Conservation (phyloP, 2,888 invertebrate species). For the Cryptocephalus moraei region DNA sequence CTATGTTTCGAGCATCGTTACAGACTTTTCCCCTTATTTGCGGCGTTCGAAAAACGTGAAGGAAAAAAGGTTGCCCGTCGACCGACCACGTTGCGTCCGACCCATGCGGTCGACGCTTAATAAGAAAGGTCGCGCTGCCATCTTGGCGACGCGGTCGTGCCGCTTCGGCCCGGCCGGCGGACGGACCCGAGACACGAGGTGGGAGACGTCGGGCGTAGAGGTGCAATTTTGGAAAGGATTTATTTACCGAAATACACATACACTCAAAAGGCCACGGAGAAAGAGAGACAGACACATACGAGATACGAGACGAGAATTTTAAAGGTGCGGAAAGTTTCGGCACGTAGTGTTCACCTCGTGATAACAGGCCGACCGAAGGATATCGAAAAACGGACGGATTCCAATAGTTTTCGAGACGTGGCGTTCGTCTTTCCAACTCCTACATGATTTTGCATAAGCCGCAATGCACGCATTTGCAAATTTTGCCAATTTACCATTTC, state of each 20-base stretch:
- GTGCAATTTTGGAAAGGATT: constrained; percentile 12
- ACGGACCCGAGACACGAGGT: not conserved
- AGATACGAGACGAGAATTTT: too few species aligned
- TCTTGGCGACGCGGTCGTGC: constrained; percentile 25
- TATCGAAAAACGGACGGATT: not conserved
- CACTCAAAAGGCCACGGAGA: too few species aligned
- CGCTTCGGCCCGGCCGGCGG: constrained; percentile 9
- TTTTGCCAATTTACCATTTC: too few species aligned
- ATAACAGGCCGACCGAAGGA: not conserved
- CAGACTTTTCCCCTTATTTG: too few species aligned
- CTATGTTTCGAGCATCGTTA: too few species aligned
- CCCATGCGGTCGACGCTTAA: constrained; percentile 41
- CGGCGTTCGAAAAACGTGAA: too few species aligned
- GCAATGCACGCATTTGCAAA: too few species aligned
- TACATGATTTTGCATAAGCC: too few species aligned
- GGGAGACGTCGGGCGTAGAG: constrained; percentile 3
- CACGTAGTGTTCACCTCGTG: too few species aligned
- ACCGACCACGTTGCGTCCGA: constrained; percentile 37
- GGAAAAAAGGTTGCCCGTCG: not conserved
- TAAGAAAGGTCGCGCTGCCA: constrained; percentile 32
- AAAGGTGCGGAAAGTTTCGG: too few species aligned
- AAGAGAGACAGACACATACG: not conserved
- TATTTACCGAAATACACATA: not conserved
- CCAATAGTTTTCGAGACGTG: too few species aligned
- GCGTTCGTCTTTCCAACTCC: too few species aligned